These are phyloP conservation scores for Melanotaenia boesemani DNA, from an alignment of 2,797 vertebrate species.

Conservation along the genomic window DNA sequence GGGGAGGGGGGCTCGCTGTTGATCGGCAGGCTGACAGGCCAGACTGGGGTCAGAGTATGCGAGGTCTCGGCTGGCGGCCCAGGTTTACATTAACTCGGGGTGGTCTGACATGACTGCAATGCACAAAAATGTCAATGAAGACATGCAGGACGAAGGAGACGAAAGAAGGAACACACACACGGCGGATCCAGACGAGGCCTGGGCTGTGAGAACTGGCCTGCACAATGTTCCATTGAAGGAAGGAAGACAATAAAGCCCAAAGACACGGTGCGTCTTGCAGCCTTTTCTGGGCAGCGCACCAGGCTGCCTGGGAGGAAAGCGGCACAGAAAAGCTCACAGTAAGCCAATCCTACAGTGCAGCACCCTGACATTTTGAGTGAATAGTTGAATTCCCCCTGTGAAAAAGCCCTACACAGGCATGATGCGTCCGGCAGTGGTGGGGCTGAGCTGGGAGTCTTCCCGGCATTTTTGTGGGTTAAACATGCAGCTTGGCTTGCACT, in stretches of 20 bases:
- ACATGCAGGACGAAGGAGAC: slow-evolving; percentile 55
- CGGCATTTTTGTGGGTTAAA: slow-evolving; percentile 81
- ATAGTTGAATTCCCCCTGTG: slow-evolving; percentile 59
- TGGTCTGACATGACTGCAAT: slow-evolving; percentile 80
- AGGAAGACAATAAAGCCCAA: slow-evolving; percentile 72
- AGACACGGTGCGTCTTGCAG: slow-evolving; percentile 49
- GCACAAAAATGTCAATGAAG: slow-evolving; percentile 80
- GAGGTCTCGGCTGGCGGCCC: slow-evolving; percentile 50
- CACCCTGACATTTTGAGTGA: slow-evolving; percentile 69
- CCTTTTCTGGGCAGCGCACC: slow-evolving; percentile 48
- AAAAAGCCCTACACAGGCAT: slow-evolving; percentile 61
- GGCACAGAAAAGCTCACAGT: slow-evolving; percentile 35
- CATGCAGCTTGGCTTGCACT: slow-evolving; percentile 77
- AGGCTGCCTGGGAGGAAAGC: slow-evolving; percentile 24
- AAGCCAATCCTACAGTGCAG: slow-evolving; percentile 38
- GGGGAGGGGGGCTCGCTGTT: slow-evolving; percentile 17
- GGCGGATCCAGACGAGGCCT: slow-evolving; percentile 44
- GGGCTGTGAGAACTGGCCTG: slow-evolving; percentile 65
- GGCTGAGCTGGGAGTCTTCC: slow-evolving; percentile 73
- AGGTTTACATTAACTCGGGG: slow-evolving; percentile 81
- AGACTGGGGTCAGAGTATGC: slow-evolving; percentile 61
- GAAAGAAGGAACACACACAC: slow-evolving; percentile 33
- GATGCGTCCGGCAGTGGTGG: slow-evolving; percentile 58
- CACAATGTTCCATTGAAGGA: slow-evolving; percentile 79
- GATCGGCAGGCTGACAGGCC: slow-evolving; percentile 44